Evolutionary conservation across 1,140 invertebrate species (phyloP).

Genomic region (Dinothrombium tinctorium): DNA sequence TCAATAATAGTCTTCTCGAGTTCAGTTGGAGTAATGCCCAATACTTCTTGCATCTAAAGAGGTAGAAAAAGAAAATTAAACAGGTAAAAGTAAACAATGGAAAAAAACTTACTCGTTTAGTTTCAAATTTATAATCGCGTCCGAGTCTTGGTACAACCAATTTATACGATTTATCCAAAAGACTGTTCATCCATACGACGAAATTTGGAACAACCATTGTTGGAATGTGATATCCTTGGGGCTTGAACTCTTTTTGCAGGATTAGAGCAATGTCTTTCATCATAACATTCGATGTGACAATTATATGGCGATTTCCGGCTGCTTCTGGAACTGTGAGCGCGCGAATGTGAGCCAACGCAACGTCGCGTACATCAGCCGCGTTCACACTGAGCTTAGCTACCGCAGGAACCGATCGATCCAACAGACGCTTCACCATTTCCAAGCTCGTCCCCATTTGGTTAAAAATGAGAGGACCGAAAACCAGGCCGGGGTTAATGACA

Average conservation of each 20-base stretch:
- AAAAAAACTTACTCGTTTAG: conserved; percentile 23
- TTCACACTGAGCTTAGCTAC: conserved; percentile 26
- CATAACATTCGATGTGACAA: conserved; percentile 22
- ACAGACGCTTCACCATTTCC: conserved; percentile 22
- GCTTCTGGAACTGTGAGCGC: conserved; percentile 27
- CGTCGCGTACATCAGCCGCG: conserved; percentile 30
- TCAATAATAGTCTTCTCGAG: conserved; percentile 22
- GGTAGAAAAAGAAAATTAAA: neutral
- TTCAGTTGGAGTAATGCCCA: conserved; percentile 16
- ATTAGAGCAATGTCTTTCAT: conserved; percentile 24
- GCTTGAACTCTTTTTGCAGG: conserved; percentile 23
- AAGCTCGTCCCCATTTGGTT: conserved; percentile 22
- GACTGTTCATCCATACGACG: conserved; percentile 23
- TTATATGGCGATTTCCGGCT: conserved; percentile 24
- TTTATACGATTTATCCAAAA: conserved; percentile 25
- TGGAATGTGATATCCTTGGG: conserved; percentile 25
- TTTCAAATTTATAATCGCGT: conserved; percentile 26
- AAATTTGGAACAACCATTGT: conserved; percentile 26
- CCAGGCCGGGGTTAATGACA: conserved; percentile 28
- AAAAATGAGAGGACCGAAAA: conserved; percentile 28
- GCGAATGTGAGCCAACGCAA: conserved; percentile 29
- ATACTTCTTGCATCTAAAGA: conserved; percentile 15
- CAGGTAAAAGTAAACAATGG: neutral
- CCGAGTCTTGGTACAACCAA: conserved; percentile 24
- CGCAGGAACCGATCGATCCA: conserved; percentile 25